Evolutionary conservation across 2,888 invertebrate genomes (phyloP), one percentile per base, ranked within the genome.

Genomic region (Odontomyia ornata): DNA sequence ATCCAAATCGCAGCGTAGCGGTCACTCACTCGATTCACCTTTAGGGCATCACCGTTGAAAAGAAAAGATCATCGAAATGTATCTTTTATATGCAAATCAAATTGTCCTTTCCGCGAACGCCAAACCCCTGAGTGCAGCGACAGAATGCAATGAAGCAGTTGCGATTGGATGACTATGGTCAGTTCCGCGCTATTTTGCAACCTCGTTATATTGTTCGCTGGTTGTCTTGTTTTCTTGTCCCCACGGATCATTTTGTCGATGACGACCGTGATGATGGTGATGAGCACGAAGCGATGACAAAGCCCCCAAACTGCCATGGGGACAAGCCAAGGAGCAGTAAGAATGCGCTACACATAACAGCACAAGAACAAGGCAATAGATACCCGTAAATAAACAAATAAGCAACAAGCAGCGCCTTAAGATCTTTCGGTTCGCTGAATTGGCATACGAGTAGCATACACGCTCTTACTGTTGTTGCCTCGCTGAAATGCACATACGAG

Each of bases 81-180:
- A 47, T 69, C 69, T 73, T 76, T 76, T 76, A 76, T 76, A 76
- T 76, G 76, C 76, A 76, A 76, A 76, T 76, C 76, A 76, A 69
- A 76, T 76, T 76, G 69, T 69, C 69, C 47, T 69, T 69, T 69
- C 47, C 47, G 23, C 21, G 69, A 69, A 69, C 9, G 36, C 36
- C 36, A 36, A 36, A 36, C 3, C 36, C 3, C 3, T 9, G 36
- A 36, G 9, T 36, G 9, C 36, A 36, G 9, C 36, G 36, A 36
- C 3, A 36, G 9, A 36, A 36, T 36, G 3, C 36, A 36, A 36
- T 9, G 36, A 36, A 36, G 36, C 36, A 36, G n/a, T n/a, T n/a
- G n/a, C n/a, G n/a, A n/a, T n/a, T n/a, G n/a, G n/a, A n/a, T n/a
- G n/a, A n/a, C n/a, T n/a, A 27, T 43, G 43, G 43, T 71, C 71